A percentile compares a stretch with the other conserved stretches of the same genome.
Conservation (phyloP, 23 tunicate species). For the Clavelina lepadiformis region DNA sequence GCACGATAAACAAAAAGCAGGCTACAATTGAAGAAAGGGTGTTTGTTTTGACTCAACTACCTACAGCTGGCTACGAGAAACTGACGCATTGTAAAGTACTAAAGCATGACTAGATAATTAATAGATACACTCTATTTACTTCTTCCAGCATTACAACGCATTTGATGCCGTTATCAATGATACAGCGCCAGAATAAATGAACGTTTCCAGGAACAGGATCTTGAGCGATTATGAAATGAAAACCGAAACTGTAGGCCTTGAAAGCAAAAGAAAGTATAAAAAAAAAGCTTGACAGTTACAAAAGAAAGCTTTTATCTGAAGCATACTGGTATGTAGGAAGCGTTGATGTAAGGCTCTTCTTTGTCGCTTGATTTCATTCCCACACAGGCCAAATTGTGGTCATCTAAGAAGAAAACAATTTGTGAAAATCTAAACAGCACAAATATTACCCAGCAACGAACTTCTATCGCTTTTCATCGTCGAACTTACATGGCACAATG, state of each 20-base stretch:
- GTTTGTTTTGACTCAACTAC: too few relatives aligned
- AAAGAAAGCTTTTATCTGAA: too few relatives aligned
- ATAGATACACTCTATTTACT: too few relatives aligned
- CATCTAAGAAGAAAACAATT: conserved; percentile 8
- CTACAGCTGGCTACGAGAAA: too few relatives aligned
- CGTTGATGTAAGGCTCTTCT: conserved; percentile 22
- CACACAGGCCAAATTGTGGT: conserved; percentile 13
- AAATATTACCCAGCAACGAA: too few relatives aligned
- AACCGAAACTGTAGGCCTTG: conserved; percentile 12
- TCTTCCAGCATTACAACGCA: conserved; percentile 30
- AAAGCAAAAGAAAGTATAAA: not conserved
- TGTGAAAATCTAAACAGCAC: not conserved
- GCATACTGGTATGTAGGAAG: conserved; percentile 7
- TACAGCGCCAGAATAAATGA: conserved; percentile 26
- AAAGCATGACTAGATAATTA: too few relatives aligned
- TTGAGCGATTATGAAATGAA: conserved; percentile 22
- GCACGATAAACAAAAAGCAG: too few relatives aligned
- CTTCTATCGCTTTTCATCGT: too few relatives aligned
- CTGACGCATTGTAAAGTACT: too few relatives aligned
- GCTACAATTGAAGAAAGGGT: too few relatives aligned
- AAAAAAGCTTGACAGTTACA: too few relatives aligned
- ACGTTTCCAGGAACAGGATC: conserved; percentile 9
- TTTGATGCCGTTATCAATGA: conserved; percentile 13
- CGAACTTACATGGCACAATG: conserved; percentile 16
- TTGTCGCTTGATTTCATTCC: conserved; percentile 3